These are phyloP conservation scores for Pterostichus madidus DNA, from an alignment of 2,888 invertebrate genomes.

Conservation along the genomic window DNA sequence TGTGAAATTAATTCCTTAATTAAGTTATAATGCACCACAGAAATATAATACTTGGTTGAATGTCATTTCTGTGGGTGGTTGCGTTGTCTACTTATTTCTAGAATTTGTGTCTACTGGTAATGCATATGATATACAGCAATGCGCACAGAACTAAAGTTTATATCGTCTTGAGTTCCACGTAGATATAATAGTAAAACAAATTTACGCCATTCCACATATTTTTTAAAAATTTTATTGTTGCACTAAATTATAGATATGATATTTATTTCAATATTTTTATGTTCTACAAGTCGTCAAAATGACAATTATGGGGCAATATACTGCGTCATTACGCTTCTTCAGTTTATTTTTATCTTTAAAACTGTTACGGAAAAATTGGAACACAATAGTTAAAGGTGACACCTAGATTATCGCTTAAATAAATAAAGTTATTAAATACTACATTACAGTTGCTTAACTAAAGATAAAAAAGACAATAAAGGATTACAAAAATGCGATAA, in stretches of 20 bases:
- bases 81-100: conserved; percentile 30
- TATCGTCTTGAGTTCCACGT: conserved; percentile 37
- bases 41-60: conserved; percentile 7
- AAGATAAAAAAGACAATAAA: too few species aligned
- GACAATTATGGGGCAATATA: conserved; percentile 48
- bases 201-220: conserved; percentile 49
- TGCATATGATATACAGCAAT: conserved; percentile 16
- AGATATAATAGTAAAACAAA: conserved; percentile 47
- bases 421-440: conserved; percentile 22
- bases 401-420: conserved; percentile 5
- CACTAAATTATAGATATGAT: conserved; percentile 43
- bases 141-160: conserved; percentile 16
- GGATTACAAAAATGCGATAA: too few species aligned
- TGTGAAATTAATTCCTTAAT: background rate
- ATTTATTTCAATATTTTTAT: conserved; percentile 46
- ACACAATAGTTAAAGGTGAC: conserved; percentile 12
- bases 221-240: conserved; percentile 42
- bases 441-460: conserved; percentile 1
- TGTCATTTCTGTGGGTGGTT: conserved; percentile 12
- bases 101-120: conserved; percentile 32
- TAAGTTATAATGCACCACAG: conserved; percentile 5
- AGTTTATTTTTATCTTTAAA: background rate
- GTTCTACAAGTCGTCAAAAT: conserved; percentile 26
- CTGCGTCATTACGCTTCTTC: conserved; percentile 18
- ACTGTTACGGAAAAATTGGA: conserved; percentile 32